Evolutionary conservation across 2,888 invertebrate species (phyloP).

Genomic region (Drosophila meridionalis): DNA sequence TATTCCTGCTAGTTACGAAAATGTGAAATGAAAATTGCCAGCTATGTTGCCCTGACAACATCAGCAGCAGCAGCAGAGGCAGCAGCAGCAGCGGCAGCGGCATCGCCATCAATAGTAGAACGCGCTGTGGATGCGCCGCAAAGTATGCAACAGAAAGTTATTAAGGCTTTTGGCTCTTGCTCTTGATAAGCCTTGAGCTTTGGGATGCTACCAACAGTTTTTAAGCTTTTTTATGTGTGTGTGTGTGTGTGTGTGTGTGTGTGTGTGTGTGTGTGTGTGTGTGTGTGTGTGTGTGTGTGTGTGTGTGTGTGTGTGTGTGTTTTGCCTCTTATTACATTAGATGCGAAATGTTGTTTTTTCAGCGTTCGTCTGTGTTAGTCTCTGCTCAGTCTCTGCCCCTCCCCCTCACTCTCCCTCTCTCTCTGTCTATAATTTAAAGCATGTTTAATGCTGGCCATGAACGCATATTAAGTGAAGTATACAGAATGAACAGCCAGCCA

Average conservation of each 20-base stretch:
- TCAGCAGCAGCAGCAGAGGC: not conserved
- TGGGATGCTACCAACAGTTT: constrained; percentile 27
- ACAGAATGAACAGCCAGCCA: not conserved
- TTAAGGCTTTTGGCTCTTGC: constrained; percentile 58
- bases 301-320: constrained; percentile 2
- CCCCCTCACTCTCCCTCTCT: not conserved
- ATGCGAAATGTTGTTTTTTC: constrained; percentile 12
- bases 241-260: not conserved
- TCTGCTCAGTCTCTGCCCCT: no score
- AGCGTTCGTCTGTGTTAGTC: not conserved
- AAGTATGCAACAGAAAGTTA: constrained; percentile 49
- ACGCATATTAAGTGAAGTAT: constrained; percentile 1
- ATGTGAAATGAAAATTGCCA: constrained; percentile 2
- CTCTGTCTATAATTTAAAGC: not conserved
- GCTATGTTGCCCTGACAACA: constrained; percentile 5
- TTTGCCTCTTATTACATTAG: constrained; percentile 29
- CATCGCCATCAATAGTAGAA: constrained; percentile 12
- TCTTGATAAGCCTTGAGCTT: constrained; percentile 26
- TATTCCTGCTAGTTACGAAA: not conserved
- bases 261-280: not conserved
- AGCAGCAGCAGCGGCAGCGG: not conserved
- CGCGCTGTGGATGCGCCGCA: constrained; percentile 27
- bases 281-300: constrained; percentile 3
- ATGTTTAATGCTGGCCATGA: not conserved
- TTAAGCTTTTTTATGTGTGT: constrained; percentile 5